A percentile compares a stretch with the other conserved stretches of the same genome.
Conservation (phyloP, 2,888 invertebrate species). For the Palloptera scutellata region DNA sequence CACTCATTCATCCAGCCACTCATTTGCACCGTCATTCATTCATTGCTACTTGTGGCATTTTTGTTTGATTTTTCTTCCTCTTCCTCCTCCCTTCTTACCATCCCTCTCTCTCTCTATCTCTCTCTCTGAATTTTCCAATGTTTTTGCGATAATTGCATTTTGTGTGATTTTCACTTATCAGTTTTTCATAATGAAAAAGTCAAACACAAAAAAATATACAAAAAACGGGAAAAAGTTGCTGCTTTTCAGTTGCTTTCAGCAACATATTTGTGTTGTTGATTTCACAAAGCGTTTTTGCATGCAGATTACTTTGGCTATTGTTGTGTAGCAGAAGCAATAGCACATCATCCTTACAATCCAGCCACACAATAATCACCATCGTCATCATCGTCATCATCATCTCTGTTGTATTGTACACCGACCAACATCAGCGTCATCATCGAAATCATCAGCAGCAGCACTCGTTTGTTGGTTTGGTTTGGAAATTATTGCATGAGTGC, state of each 20-base stretch:
- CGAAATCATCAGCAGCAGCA: not conserved
- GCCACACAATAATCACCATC: too few species aligned
- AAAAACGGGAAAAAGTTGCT: conserved; percentile 38
- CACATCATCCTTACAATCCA: too few species aligned
- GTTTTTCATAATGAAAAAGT: conserved; percentile 45
- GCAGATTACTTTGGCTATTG: conserved; percentile 25
- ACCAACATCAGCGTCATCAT: conserved; percentile 24
- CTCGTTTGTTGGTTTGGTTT: conserved; percentile 8
- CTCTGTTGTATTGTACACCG: conserved; percentile 28
- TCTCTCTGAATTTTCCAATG: too few species aligned
- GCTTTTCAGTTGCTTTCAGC: conserved; percentile 29
- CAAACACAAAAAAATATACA: conserved; percentile 7
- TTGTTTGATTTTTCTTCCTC: too few species aligned
- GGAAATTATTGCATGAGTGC: conserved; percentile 34
- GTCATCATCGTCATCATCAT: conserved; percentile 12
- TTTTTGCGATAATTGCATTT: conserved; percentile 53
- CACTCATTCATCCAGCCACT: not conserved
- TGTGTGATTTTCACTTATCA: conserved; percentile 50
- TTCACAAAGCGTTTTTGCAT: conserved; percentile 20
- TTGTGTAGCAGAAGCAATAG: not conserved
- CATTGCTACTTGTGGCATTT: conserved; percentile 41
- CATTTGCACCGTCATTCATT: conserved; percentile 37
- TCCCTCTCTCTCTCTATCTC: too few species aligned
- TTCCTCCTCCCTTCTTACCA: too few species aligned
- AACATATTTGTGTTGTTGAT: conserved; percentile 30